Percentiles rank a stretch among this genome's conserved stretches.
Evolutionary conservation across 2,113 vertebrate species (phyloP).

Genomic region (Calyptomena viridis): DNA sequence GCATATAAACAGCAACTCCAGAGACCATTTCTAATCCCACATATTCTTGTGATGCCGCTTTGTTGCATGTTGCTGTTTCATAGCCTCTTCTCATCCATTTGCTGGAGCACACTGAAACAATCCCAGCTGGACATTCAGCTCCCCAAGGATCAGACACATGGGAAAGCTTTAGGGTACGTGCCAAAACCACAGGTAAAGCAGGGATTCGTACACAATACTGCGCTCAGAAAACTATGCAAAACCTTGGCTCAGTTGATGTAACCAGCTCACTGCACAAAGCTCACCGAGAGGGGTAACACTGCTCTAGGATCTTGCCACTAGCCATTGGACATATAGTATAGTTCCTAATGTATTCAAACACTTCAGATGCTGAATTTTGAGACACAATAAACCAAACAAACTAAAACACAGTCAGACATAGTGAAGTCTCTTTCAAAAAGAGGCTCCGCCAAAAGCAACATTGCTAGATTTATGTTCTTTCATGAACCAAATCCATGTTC

Average conservation of each 20-base stretch:
- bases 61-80: rapidly evolving
- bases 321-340: background rate
- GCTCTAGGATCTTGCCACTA: background rate
- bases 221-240: background rate
- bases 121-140: background rate
- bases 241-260: background rate
- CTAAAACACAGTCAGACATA: background rate
- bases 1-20: constrained; percentile 16
- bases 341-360: background rate
- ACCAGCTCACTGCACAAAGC: rapidly evolving
- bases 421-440: background rate
- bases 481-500: background rate
- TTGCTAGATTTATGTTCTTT: background rate
- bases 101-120: background rate
- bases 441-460: background rate
- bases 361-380: background rate
- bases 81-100: background rate
- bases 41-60: background rate
- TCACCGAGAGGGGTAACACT: rapidly evolving
- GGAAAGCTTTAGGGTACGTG: background rate
- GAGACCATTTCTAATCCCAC: background rate
- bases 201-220: background rate
- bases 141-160: background rate
- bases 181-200: background rate
- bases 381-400: background rate